Conservation (phyloP, 2,113 vertebrate genomes). For the Vidua chalybeata region DNA sequence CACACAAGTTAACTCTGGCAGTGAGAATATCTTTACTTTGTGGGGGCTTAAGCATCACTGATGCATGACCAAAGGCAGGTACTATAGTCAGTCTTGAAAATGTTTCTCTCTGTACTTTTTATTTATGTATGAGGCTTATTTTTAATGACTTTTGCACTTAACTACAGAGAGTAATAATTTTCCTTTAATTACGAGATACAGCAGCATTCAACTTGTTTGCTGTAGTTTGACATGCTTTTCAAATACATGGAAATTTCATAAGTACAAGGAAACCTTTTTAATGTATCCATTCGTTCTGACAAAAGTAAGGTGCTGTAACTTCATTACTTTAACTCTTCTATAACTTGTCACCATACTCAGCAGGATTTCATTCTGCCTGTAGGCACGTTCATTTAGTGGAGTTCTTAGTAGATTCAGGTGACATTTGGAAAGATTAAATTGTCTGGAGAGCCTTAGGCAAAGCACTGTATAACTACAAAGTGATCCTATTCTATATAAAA, state of each 20-base stretch:
- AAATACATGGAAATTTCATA: not conserved
- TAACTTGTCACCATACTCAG: not conserved
- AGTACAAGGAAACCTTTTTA: not conserved
- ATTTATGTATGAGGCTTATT: not conserved
- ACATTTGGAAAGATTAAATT: not conserved
- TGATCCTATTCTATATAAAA: not conserved
- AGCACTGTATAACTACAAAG: not conserved
- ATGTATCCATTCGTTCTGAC: not conserved
- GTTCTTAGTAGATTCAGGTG: not conserved
- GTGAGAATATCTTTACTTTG: not conserved
- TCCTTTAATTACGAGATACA: not conserved
- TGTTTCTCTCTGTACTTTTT: not conserved
- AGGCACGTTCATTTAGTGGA: not conserved
- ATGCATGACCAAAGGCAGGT: not conserved
- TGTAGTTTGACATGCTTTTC: not conserved
- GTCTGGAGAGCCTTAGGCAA: not conserved
- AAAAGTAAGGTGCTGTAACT: not conserved
- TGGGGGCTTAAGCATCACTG: not conserved
- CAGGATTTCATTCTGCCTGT: not conserved
- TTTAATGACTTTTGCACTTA: not conserved
- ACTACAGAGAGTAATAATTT: not conserved
- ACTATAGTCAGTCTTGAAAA: not conserved
- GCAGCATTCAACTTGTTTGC: not conserved
- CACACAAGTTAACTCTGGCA: not conserved
- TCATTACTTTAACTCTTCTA: not conserved